Evolutionary conservation across 2,888 invertebrate genomes (phyloP).

Genomic region (Ceraclea dissimilis): DNA sequence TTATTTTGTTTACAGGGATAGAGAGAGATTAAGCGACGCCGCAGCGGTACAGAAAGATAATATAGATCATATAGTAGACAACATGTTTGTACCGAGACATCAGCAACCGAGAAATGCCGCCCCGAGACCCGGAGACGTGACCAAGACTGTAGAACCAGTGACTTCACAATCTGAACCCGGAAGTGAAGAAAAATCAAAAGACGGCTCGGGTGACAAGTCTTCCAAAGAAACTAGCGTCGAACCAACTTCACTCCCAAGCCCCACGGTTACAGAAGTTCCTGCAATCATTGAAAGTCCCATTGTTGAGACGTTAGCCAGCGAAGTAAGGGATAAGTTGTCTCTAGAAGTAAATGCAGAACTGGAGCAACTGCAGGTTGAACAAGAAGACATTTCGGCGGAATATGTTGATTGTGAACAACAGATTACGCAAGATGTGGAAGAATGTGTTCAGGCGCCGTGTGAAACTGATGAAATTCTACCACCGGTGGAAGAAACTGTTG

Average conservation of each 20-base stretch:
- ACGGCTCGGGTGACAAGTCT: constrained; percentile 5
- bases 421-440: background rate
- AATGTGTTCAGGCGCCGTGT: background rate
- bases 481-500: background rate
- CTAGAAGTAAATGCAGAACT: constrained; percentile 9
- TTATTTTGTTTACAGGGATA: constrained; percentile 1
- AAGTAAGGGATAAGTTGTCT: constrained; percentile 9
- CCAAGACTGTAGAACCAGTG: constrained; percentile 5
- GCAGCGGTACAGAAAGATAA: constrained; percentile 48
- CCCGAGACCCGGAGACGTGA: constrained; percentile 10
- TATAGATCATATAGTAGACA: constrained; percentile 57
- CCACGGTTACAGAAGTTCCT: background rate
- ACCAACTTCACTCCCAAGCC: background rate
- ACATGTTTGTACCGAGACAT: constrained; percentile 55
- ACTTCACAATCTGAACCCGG: background rate
- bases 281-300: background rate
- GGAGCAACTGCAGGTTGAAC: background rate
- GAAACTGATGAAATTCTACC: background rate
- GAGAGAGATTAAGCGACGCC: constrained; percentile 26
- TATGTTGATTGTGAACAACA: background rate
- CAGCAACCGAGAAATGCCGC: constrained; percentile 35
- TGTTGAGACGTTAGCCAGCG: constrained; percentile 7
- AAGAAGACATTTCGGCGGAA: too few species aligned
- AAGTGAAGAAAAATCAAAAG: constrained; percentile 1
- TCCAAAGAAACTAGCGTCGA: constrained; percentile 10